Evolutionary conservation across 2,888 invertebrate genomes (phyloP).

Genomic region (Lottia gigantea): DNA sequence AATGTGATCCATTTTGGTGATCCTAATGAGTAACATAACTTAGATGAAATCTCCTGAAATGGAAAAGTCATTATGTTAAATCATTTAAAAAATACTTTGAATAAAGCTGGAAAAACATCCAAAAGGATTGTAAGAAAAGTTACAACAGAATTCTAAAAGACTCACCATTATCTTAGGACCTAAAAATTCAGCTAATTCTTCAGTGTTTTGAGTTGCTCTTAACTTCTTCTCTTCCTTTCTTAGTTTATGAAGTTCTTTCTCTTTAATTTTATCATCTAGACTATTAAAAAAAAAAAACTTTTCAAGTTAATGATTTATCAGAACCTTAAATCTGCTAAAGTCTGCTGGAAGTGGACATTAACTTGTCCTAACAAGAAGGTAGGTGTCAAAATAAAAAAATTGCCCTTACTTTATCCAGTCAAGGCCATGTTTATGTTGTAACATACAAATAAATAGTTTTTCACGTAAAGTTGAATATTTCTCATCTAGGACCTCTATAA

Average conservation of each 20-base stretch:
- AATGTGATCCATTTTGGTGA: no score
- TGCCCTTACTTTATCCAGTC: constrained; percentile 53
- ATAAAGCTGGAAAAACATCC: no score
- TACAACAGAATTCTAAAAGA: neutral
- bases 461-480: constrained; percentile 48
- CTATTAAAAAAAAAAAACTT: constrained; percentile 32
- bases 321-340: no score
- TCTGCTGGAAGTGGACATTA: no score
- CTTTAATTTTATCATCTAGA: constrained; percentile 47
- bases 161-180: constrained; percentile 36
- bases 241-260: constrained; percentile 45
- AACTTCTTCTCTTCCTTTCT: constrained; percentile 52
- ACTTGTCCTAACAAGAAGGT: no score
- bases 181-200: constrained; percentile 49
- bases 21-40: no score
- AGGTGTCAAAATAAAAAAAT: no score
- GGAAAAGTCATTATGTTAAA: no score
- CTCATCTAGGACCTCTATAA: constrained; percentile 36
- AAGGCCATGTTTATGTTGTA: constrained; percentile 46
- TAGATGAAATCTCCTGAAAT: no score
- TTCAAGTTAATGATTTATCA: no score
- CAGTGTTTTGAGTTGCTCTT: constrained; percentile 49
- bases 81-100: no score
- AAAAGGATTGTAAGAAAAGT: no score
- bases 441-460: constrained; percentile 46